Percentiles rank a stretch among this genome's conserved stretches.
These are phyloP conservation scores for Tarsius wallacei DNA, from an alignment of 2,797 vertebrate genomes.

Conservation along the genomic window DNA sequence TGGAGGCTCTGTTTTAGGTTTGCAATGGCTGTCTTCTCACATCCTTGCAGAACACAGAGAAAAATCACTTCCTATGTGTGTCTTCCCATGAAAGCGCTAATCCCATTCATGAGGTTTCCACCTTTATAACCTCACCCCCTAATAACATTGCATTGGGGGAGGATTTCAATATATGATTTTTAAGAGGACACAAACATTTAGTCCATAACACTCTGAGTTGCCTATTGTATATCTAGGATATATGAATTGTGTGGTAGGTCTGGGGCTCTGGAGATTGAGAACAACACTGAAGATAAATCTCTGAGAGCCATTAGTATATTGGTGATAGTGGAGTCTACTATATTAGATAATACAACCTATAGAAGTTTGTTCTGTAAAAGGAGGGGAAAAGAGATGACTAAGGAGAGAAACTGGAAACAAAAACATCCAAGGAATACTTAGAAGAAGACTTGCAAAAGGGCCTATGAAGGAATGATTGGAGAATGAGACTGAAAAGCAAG, in stretches of 20 bases:
- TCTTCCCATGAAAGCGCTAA: not conserved
- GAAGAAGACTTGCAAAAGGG: not conserved
- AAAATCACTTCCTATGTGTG: not conserved
- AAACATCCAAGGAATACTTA: not conserved
- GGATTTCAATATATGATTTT: not conserved
- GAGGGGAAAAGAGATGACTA: not conserved
- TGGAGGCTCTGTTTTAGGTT: not conserved
- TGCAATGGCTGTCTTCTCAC: not conserved
- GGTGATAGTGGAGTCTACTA: not conserved
- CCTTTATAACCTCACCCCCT: not conserved
- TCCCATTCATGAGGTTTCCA: not conserved
- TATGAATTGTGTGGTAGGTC: not conserved
- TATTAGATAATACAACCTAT: not conserved
- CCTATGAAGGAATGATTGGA: not conserved
- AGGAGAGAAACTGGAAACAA: not conserved
- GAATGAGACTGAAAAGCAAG: not conserved
- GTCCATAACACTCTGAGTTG: not conserved
- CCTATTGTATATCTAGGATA: not conserved
- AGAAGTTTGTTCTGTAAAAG: conserved; percentile 13
- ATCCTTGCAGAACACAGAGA: not conserved
- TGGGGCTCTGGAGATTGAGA: not conserved
- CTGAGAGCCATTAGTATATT: not conserved
- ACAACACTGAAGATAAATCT: not conserved
- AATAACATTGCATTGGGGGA: not conserved
- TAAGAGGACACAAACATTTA: not conserved